These are phyloP conservation scores for Samia ricini DNA, from an alignment of 1,140 invertebrate genomes.

Conservation along the genomic window DNA sequence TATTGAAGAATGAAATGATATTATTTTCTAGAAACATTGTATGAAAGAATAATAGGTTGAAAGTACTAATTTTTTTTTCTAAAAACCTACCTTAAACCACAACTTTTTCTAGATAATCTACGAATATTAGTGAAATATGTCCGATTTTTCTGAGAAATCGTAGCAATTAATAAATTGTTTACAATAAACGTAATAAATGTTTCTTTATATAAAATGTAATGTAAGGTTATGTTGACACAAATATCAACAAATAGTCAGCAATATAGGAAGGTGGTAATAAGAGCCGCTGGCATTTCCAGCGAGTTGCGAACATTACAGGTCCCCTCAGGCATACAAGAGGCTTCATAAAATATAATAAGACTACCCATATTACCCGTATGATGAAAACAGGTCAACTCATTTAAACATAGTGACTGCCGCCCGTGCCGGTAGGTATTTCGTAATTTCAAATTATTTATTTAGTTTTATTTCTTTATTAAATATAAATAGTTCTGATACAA, in stretches of 20 bases:
- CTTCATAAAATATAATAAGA: constrained; percentile 71
- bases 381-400: constrained; percentile 43
- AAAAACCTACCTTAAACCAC: too few species aligned
- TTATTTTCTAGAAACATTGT: too few species aligned
- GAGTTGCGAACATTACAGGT: constrained; percentile 47
- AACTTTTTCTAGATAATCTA: too few species aligned
- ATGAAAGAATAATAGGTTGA: too few species aligned
- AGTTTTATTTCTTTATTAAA: too few species aligned
- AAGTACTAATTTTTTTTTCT: too few species aligned
- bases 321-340: constrained; percentile 49
- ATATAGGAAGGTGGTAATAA: constrained; percentile 48
- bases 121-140: too few species aligned
- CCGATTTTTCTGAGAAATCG: too few species aligned
- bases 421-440: neutral
- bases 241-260: constrained; percentile 38
- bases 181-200: neutral
- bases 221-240: constrained; percentile 14
- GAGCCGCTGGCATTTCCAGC: constrained; percentile 44
- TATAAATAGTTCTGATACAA: too few species aligned
- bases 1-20: too few species aligned
- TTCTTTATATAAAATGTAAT: neutral
- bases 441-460: neutral
- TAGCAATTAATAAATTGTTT: too few species aligned
- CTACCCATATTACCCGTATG: constrained; percentile 38
- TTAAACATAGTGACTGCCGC: neutral